These are phyloP conservation scores for Apodemus agrarius DNA, from an alignment of 2,797 vertebrate species.

Conservation along the genomic window DNA sequence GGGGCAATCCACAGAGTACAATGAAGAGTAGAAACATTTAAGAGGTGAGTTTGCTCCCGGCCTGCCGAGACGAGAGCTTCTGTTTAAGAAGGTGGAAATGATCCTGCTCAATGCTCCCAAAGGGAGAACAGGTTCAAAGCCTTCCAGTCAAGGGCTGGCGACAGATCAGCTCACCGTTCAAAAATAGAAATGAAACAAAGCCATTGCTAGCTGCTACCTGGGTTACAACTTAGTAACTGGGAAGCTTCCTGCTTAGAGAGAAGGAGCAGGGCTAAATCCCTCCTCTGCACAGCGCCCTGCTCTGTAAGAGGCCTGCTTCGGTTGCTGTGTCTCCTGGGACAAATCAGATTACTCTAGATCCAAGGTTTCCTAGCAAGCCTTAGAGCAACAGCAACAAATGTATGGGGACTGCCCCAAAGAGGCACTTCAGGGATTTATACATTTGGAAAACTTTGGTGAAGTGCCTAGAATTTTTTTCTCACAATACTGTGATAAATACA, in stretches of 20 bases:
- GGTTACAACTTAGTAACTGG: background rate
- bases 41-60: background rate
- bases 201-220: background rate
- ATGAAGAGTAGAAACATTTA: slow-evolving; percentile 6
- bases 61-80: no score
- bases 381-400: background rate
- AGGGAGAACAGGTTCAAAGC: slow-evolving; percentile 5
- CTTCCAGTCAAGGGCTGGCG: background rate
- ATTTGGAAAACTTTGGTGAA: background rate
- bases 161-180: background rate
- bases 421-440: background rate
- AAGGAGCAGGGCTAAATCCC: background rate
- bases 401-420: background rate
- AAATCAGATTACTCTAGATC: background rate
- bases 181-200: background rate
- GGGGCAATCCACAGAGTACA: background rate
- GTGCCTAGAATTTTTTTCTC: background rate
- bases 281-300: background rate
- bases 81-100: background rate
- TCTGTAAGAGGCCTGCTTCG: background rate
- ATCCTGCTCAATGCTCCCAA: background rate
- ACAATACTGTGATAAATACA: background rate
- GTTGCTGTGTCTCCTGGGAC: background rate
- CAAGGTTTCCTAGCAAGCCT: slow-evolving; percentile 11
- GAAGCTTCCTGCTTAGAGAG: background rate